phyloP scores from a whole-genome alignment of 53 echinoderm and acorn worm genomes.

The Stichopus horrens region DNA sequence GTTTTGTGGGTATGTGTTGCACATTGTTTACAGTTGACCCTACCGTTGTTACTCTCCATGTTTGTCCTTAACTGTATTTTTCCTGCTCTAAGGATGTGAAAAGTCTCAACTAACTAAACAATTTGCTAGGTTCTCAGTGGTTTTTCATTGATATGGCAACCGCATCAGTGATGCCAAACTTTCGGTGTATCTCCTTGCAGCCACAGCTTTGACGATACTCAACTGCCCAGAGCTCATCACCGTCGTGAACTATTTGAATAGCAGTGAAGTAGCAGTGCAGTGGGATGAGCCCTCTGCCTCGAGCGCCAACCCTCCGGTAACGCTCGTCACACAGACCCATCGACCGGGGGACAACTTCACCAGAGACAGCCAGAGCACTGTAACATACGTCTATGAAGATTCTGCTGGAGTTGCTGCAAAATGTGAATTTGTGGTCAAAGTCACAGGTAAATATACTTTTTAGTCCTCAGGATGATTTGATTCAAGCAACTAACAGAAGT shows the following conservation, averaged over 20 bases:
- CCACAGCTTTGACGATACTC: conserved; percentile 6
- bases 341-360: background rate
- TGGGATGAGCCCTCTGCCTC: conserved; percentile 38
- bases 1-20: too few relatives aligned
- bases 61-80: too few relatives aligned
- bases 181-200: background rate
- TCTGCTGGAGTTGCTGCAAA: conserved; percentile 1
- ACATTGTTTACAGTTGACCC: too few relatives aligned
- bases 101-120: too few relatives aligned
- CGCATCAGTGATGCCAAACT: too few relatives aligned
- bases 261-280: background rate
- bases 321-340: background rate
- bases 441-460: background rate
- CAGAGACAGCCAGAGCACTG: background rate
- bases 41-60: too few relatives aligned
- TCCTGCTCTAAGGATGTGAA: too few relatives aligned
- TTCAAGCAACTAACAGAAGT: too few relatives aligned
- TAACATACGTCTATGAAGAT: conserved; percentile 32
- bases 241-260: background rate
- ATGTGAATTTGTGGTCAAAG: conserved; percentile 34
- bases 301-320: conserved; percentile 9
- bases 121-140: too few relatives aligned
- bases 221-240: conserved; percentile 17
- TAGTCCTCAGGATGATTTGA: too few relatives aligned
- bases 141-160: too few relatives aligned